These are phyloP conservation scores for Silurus aristotelis DNA, from an alignment of 2,797 vertebrate species.

Conservation along the genomic window DNA sequence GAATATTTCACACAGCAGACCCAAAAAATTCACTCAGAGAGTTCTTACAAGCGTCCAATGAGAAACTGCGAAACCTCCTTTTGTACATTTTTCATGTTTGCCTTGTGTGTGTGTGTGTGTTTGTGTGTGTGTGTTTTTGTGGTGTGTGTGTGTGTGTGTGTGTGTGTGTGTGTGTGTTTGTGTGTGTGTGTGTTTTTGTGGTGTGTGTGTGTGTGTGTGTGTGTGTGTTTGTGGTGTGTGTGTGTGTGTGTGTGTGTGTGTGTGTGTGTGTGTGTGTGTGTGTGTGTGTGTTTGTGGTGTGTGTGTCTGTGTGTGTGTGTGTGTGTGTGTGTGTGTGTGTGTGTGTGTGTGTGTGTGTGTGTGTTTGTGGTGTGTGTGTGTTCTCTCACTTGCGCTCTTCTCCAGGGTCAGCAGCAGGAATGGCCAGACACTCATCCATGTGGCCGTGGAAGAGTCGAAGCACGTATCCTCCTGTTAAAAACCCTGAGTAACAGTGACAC, in stretches of 20 bases:
- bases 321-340: too few species aligned
- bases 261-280: not conserved
- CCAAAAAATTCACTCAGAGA: not conserved
- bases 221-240: not conserved
- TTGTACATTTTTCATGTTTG: too few species aligned
- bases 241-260: not conserved
- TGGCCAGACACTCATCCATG: constrained; percentile 93
- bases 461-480: constrained; percentile 87
- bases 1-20: constrained; percentile 24
- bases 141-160: too few species aligned
- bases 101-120: too few species aligned
- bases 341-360: not conserved
- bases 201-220: too few species aligned
- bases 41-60: not conserved
- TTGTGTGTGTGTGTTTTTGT: too few species aligned
- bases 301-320: too few species aligned
- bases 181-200: too few species aligned
- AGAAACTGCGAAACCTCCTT: not conserved
- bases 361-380: not conserved
- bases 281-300: not conserved
- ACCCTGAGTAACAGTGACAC: constrained; percentile 70
- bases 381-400: constrained; percentile 83
- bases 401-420: constrained; percentile 85
- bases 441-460: constrained; percentile 91
- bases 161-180: too few species aligned